These are phyloP conservation scores for Trachemys scripta DNA, from an alignment of 2,113 vertebrate genomes.

Conservation along the genomic window DNA sequence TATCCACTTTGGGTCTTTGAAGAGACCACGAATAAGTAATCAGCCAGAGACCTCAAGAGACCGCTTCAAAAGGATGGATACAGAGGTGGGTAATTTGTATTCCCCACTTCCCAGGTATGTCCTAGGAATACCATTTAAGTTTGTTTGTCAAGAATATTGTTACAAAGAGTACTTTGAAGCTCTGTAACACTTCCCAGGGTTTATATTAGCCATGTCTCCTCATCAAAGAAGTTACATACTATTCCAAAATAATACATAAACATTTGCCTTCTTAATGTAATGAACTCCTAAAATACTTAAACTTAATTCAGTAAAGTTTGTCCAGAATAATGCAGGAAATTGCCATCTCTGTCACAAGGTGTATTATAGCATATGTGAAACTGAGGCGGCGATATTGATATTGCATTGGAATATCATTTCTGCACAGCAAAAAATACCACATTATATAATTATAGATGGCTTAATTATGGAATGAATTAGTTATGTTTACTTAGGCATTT, in stretches of 20 bases:
- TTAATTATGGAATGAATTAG: not conserved
- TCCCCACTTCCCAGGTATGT: not conserved
- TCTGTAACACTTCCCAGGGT: not conserved
- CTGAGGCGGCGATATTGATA: not conserved
- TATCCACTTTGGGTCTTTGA: not conserved
- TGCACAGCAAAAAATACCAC: not conserved
- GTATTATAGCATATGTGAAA: not conserved
- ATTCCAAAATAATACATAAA: not conserved
- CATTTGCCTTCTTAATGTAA: not conserved
- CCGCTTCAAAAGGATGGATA: not conserved
- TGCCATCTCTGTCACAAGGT: not conserved
- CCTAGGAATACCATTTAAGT: not conserved
- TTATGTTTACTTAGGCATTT: not conserved
- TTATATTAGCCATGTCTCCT: not conserved
- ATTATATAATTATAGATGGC: not conserved
- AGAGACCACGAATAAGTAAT: not conserved
- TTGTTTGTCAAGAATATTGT: not conserved
- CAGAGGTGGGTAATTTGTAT: not conserved
- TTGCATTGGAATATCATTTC: constrained; percentile 7
- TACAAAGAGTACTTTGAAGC: not conserved
- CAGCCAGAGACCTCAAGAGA: not conserved
- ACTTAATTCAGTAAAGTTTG: not conserved
- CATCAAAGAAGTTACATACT: not conserved
- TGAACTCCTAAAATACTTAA: not conserved
- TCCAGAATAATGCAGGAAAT: not conserved